Conservation (phyloP, 2,113 vertebrate species). For the Petrocephalus zakoni region DNA sequence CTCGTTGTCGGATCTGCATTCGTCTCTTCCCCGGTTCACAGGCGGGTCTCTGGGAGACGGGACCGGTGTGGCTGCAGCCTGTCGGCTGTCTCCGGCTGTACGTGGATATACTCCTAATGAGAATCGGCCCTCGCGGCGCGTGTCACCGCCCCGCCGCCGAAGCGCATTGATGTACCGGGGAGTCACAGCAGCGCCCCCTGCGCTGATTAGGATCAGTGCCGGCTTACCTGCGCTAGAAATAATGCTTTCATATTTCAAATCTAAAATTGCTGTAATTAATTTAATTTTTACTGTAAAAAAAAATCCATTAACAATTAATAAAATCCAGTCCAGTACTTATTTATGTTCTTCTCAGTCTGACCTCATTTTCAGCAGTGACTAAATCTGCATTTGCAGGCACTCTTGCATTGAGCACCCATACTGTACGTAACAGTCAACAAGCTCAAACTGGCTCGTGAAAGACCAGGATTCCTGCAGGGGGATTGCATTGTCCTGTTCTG, state of each 20-base stretch:
- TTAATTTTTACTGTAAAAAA: background rate
- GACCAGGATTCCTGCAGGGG: background rate
- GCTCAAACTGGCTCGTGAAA: background rate
- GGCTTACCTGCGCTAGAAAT: background rate
- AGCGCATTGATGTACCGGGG: background rate
- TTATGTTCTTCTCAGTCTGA: background rate
- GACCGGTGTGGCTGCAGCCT: background rate
- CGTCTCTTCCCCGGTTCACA: background rate
- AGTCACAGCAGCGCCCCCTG: background rate
- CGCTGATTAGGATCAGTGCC: background rate
- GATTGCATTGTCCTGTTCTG: background rate
- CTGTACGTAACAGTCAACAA: background rate
- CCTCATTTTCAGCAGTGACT: background rate
- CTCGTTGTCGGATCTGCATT: slow-evolving; percentile 9
- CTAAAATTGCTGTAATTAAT: background rate
- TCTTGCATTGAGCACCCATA: background rate
- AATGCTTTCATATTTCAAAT: background rate
- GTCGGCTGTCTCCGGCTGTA: background rate
- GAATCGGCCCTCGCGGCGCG: background rate
- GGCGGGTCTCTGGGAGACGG: background rate
- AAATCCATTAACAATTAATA: background rate
- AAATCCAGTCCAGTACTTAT: background rate
- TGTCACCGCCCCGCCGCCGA: background rate
- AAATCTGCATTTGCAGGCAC: background rate
- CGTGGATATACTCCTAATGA: slow-evolving; percentile 4